phyloP scores from a whole-genome alignment of 2,113 vertebrate genomes.

The Saimiri boliviensis region DNA sequence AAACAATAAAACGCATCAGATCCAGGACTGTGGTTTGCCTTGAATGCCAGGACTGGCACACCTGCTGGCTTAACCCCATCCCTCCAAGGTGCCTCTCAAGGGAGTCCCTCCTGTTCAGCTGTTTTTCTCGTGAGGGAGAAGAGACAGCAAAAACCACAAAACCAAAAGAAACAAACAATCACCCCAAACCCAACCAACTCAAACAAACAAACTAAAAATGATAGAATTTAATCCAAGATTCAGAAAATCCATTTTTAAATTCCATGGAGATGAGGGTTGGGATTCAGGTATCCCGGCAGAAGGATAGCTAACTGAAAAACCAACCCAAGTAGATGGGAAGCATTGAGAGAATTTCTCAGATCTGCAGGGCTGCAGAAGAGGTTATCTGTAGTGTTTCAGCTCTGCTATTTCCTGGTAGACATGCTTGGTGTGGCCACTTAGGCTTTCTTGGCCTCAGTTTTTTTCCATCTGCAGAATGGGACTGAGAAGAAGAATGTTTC shows the following conservation, averaged over 20 bases:
- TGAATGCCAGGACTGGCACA: background rate
- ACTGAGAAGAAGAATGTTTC: fast-evolving
- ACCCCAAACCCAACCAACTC: background rate
- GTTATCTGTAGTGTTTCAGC: fast-evolving
- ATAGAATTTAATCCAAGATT: background rate
- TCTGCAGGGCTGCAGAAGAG: too few species aligned
- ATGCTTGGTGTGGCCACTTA: fast-evolving
- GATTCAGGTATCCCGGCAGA: background rate
- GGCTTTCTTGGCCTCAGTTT: background rate
- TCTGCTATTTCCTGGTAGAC: background rate
- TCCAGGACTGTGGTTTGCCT: background rate
- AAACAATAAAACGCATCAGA: background rate
- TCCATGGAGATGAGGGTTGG: background rate
- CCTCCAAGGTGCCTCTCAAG: background rate
- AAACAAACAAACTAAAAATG: background rate
- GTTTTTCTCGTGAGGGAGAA: background rate
- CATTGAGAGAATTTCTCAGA: background rate
- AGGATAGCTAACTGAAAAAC: background rate
- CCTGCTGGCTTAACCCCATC: background rate
- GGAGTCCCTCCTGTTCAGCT: background rate
- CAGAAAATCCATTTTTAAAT: background rate
- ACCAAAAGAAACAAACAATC: background rate
- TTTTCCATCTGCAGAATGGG: background rate
- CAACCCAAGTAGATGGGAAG: background rate
- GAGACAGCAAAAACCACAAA: background rate